Percentiles rank a stretch among this genome's conserved stretches.
Conservation (phyloP, 2,888 invertebrate species). For the Hydriomena furcata region DNA sequence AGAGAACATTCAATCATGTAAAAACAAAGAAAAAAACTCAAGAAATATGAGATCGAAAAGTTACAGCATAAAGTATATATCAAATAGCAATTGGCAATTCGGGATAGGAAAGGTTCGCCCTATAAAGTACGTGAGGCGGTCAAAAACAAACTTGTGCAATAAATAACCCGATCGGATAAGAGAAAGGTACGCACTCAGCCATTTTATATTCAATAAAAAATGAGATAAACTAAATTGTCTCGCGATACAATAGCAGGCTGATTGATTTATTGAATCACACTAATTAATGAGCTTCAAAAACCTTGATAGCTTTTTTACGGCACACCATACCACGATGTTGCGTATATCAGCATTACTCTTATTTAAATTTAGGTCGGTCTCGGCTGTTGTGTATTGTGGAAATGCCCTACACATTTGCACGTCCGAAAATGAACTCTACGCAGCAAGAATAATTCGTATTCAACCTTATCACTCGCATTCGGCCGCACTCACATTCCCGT, state of each 20-base stretch:
- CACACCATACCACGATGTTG: no score
- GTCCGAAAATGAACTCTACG: conserved; percentile 28
- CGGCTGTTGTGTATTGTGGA: conserved; percentile 1
- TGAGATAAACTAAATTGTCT: conserved; percentile 75
- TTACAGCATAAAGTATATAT: conserved; percentile 76
- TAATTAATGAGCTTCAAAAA: conserved; percentile 10
- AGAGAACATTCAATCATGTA: conserved; percentile 49
- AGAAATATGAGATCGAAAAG: conserved; percentile 72
- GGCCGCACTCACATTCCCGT: conserved; percentile 35
- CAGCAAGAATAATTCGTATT: conserved; percentile 43
- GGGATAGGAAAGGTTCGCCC: conserved; percentile 78
- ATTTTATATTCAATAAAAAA: conserved; percentile 82
- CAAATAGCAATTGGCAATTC: conserved; percentile 81
- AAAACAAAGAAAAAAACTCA: conserved; percentile 54
- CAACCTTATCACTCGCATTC: conserved; percentile 41
- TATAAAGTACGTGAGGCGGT: conserved; percentile 82
- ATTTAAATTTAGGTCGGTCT: no score
- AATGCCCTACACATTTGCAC: conserved; percentile 1
- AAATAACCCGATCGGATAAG: conserved; percentile 81
- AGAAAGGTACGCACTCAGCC: conserved; percentile 74
- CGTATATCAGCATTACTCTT: no score
- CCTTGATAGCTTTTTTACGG: no score
- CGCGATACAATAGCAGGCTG: conserved; percentile 63
- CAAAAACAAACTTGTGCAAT: conserved; percentile 82
- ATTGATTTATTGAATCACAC: conserved; percentile 55